Conservation (phyloP, 2,888 invertebrate genomes). For the Stegana nigrithorax region DNA sequence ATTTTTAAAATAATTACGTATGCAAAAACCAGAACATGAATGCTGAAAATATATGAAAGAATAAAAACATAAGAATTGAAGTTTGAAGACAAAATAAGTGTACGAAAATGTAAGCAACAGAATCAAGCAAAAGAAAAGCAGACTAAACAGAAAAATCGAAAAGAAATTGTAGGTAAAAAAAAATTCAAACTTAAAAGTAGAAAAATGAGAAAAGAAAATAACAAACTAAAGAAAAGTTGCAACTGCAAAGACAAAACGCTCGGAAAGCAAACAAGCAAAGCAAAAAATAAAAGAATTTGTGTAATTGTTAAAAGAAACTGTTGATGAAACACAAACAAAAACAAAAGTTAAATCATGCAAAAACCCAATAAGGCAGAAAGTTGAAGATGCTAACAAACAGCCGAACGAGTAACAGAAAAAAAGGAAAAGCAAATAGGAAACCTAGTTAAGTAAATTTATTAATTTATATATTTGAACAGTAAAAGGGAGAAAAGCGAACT, state of each 20-base stretch:
- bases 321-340: no score
- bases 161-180: slow-evolving; percentile 13
- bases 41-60: no score
- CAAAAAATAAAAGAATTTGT: neutral
- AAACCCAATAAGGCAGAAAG: slow-evolving; percentile 18
- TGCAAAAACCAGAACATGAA: no score
- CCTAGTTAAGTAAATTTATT: slow-evolving; percentile 14
- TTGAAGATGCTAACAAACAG: slow-evolving; percentile 7
- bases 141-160: slow-evolving; percentile 22
- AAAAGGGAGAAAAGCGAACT: slow-evolving; percentile 5
- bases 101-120: no score
- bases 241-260: slow-evolving; percentile 17
- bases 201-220: slow-evolving; percentile 20
- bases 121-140: slow-evolving; percentile 29
- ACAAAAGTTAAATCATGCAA: slow-evolving; percentile 17
- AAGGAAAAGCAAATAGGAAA: neutral
- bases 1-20: no score
- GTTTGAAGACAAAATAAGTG: no score
- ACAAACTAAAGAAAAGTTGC: slow-evolving; percentile 14
- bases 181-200: slow-evolving; percentile 32
- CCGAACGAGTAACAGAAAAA: neutral
- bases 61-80: no score
- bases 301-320: slow-evolving; percentile 2
- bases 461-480: slow-evolving; percentile 6
- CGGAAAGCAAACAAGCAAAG: neutral